Evolutionary conservation across 2,113 vertebrate genomes (phyloP).

Genomic region (Gymnarchus niloticus): DNA sequence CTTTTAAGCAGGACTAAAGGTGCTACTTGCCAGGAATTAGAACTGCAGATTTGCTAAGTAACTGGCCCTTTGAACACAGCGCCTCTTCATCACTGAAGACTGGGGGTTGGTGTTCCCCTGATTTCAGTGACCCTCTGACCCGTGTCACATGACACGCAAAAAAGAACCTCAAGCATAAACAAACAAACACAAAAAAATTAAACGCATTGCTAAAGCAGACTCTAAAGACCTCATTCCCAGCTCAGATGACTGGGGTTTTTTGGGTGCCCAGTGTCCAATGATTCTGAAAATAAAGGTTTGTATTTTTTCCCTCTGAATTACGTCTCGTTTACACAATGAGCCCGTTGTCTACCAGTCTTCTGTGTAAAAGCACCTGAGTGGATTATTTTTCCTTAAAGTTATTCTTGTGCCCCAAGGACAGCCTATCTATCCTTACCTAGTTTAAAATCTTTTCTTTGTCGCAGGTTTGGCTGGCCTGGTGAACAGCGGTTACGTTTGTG

Average conservation of each 20-base stretch:
- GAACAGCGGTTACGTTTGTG: constrained; percentile 27
- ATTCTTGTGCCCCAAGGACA: constrained; percentile 31
- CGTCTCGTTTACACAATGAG: constrained; percentile 10
- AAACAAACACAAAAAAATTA: neutral
- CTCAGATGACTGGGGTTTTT: neutral
- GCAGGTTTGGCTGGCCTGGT: constrained; percentile 26
- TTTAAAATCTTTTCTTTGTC: constrained; percentile 31
- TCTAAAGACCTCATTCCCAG: neutral
- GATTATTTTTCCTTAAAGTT: constrained; percentile 35
- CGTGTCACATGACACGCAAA: neutral
- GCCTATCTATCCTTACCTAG: constrained; percentile 32
- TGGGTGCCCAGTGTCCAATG: neutral
- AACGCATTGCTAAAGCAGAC: neutral
- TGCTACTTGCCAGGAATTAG: neutral
- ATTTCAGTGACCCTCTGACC: neutral
- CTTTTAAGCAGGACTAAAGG: neutral
- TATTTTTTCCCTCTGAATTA: constrained; percentile 1
- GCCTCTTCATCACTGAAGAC: neutral
- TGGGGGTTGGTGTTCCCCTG: neutral
- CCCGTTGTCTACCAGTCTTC: constrained; percentile 26
- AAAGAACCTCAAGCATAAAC: neutral
- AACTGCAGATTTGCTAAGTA: neutral
- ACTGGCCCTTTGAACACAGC: neutral
- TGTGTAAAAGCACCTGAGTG: constrained; percentile 21
- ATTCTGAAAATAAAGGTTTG: neutral